Evolutionary conservation across 2,888 invertebrate species (phyloP).

Genomic region (Cacoxenus indagator): DNA sequence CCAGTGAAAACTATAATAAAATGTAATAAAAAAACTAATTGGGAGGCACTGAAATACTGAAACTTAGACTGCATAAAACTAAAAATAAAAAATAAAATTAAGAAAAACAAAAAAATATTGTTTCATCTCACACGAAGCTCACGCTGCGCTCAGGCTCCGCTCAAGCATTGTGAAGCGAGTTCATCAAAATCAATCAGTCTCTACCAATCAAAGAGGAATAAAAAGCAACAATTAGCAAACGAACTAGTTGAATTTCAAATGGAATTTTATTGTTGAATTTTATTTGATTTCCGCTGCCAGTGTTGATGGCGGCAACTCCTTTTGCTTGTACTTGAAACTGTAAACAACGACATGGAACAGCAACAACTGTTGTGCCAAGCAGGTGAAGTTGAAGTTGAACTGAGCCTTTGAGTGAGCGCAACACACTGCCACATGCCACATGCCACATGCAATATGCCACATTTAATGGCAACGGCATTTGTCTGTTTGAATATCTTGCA

Average conservation of each 20-base stretch:
- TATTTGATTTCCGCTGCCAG: conserved; percentile 24
- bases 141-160: no score
- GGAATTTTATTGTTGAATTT: conserved; percentile 24
- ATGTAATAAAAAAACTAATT: conserved; percentile 26
- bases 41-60: conserved; percentile 4
- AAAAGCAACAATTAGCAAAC: conserved; percentile 27
- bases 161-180: not conserved
- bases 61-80: not conserved
- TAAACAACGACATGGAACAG: not conserved
- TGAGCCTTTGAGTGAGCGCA: no score
- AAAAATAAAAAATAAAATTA: not conserved
- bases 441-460: no score
- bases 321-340: not conserved
- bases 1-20: no score
- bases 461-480: no score
- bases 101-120: no score
- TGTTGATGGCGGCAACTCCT: conserved; percentile 8
- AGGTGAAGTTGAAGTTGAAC: no score
- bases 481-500: no score
- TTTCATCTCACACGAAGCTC: no score
- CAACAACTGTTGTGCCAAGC: not conserved
- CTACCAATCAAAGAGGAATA: not conserved
- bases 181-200: not conserved
- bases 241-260: conserved; percentile 30
- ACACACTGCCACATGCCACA: no score